phyloP scores from a whole-genome alignment of 2,113 vertebrate genomes.

The Cacatua alba region DNA sequence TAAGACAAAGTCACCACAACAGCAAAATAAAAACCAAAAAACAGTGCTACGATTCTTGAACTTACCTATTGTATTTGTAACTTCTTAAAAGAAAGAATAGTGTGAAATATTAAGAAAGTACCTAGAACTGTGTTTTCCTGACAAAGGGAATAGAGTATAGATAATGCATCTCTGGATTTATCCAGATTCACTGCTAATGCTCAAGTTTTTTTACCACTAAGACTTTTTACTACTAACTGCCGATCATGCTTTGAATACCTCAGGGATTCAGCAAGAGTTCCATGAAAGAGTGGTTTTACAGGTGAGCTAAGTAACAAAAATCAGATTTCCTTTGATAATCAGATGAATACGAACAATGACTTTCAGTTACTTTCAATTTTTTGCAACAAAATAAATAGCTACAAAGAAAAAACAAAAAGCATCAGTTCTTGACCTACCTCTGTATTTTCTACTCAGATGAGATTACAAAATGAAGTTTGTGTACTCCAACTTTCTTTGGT shows the following conservation, averaged over 20 bases:
- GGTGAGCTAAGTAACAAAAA: neutral
- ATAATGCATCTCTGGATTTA: neutral
- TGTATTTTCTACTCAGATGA: neutral
- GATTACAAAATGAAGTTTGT: neutral
- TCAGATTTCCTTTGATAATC: neutral
- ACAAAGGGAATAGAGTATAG: neutral
- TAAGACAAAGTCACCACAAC: neutral
- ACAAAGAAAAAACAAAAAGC: neutral
- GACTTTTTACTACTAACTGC: neutral
- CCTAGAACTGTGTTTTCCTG: neutral
- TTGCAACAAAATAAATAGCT: neutral
- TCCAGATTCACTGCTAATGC: neutral
- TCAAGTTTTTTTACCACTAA: neutral
- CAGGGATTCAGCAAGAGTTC: neutral
- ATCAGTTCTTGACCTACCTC: neutral
- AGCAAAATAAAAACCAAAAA: neutral
- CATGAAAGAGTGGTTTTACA: neutral
- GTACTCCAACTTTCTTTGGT: neutral
- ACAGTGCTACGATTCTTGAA: neutral
- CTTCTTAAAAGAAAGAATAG: neutral
- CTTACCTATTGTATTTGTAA: neutral
- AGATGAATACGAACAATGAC: neutral
- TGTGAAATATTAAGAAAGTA: neutral
- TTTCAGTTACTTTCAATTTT: neutral
- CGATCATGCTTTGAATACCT: neutral